These are phyloP conservation scores for Lithobates sylvaticus DNA, from an alignment of 2,797 vertebrate genomes.

Conservation along the genomic window DNA sequence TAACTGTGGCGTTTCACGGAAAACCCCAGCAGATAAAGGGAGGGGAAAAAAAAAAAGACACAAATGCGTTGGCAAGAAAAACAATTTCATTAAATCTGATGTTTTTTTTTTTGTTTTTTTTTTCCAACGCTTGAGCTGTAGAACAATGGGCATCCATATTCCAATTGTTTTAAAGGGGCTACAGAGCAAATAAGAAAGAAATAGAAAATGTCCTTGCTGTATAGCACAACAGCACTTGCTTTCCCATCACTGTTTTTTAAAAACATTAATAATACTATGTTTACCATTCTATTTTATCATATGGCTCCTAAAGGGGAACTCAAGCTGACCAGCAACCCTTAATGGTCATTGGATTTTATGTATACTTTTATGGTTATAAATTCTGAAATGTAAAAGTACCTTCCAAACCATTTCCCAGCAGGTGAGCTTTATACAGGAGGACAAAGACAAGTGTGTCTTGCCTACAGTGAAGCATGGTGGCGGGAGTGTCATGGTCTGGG, in stretches of 20 bases:
- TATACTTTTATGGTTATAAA: too few relatives aligned
- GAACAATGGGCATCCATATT: background rate
- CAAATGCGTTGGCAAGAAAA: slow-evolving; percentile 64
- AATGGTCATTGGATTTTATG: background rate
- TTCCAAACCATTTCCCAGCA: too few relatives aligned
- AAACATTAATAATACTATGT: too few relatives aligned
- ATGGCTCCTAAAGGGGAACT: background rate
- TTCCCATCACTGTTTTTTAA: too few relatives aligned
- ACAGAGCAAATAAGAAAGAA: background rate
- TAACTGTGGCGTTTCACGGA: slow-evolving; percentile 33
- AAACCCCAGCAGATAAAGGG: slow-evolving; percentile 63
- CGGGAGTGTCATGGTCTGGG: too few relatives aligned
- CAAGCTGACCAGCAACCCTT: background rate
- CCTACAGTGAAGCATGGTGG: too few relatives aligned
- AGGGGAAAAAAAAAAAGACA: slow-evolving; percentile 4
- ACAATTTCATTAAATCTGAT: slow-evolving; percentile 16
- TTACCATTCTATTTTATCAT: too few relatives aligned
- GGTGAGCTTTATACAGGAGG: too few relatives aligned
- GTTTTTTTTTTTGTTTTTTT: background rate
- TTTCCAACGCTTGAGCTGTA: background rate
- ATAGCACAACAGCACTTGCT: too few relatives aligned
- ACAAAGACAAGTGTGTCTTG: too few relatives aligned
- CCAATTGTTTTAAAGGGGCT: background rate
- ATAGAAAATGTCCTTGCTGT: background rate
- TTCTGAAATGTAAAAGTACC: too few relatives aligned